phyloP scores from a whole-genome alignment of 53 echinoderm and acorn worm genomes.

The Actinopyga echinites region DNA sequence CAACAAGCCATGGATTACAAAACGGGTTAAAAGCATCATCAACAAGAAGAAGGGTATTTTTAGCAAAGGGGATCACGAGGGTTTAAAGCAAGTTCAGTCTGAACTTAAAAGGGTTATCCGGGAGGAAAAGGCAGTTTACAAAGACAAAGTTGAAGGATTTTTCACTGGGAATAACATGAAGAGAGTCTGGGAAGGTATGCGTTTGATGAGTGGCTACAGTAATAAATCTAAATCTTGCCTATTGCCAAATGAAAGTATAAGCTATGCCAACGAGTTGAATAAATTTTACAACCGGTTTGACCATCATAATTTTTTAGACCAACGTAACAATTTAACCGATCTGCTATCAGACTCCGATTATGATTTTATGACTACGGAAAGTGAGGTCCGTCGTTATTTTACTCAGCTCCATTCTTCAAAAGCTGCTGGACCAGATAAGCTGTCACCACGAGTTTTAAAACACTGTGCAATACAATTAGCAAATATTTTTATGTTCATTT shows the following conservation, averaged over 20 bases:
- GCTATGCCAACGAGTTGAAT: constrained; percentile 18
- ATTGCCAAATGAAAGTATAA: background rate
- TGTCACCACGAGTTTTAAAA: constrained; percentile 1
- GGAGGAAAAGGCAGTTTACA: background rate
- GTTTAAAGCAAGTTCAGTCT: too few species aligned
- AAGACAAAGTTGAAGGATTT: background rate
- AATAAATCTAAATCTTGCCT: background rate
- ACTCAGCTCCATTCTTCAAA: background rate
- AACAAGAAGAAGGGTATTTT: constrained; percentile 33
- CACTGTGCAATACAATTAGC: constrained; percentile 20
- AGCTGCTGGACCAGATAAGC: background rate
- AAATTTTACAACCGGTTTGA: constrained; percentile 6
- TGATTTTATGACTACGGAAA: background rate
- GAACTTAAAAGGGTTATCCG: background rate
- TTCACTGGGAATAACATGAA: constrained; percentile 20
- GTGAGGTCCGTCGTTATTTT: constrained; percentile 7
- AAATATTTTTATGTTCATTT: background rate
- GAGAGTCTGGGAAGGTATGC: constrained; percentile 18
- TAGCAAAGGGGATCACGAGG: constrained; percentile 20
- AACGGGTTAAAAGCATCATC: constrained; percentile 19
- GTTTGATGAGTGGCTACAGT: background rate
- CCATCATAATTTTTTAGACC: background rate
- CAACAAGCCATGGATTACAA: too few species aligned
- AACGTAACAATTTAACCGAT: background rate
- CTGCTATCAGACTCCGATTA: too few species aligned